Evolutionary conservation across 2,113 vertebrate genomes (phyloP).

Genomic region (Plecturocebus donacophilus): DNA sequence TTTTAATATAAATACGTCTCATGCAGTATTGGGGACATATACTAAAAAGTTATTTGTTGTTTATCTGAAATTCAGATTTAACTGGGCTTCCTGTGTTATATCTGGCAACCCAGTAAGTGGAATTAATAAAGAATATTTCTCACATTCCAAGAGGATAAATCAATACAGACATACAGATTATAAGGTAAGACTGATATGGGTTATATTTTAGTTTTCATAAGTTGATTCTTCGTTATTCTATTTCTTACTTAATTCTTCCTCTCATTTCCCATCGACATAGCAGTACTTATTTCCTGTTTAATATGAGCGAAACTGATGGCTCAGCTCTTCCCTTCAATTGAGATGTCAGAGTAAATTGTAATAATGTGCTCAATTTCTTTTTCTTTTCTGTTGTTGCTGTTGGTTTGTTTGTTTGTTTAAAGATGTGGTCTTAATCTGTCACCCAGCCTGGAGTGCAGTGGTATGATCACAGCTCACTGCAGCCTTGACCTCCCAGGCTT

Average conservation of each 20-base stretch:
- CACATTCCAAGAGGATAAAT: background rate
- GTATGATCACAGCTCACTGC: no score
- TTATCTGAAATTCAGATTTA: background rate
- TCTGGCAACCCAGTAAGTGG: background rate
- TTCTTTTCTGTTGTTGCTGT: no score
- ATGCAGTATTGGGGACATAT: background rate
- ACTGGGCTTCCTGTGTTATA: background rate
- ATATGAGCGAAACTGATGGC: background rate
- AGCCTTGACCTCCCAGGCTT: no score
- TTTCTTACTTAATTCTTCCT: background rate
- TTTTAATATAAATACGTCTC: background rate
- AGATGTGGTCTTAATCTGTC: no score
- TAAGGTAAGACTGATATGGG: background rate
- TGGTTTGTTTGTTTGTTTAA: no score
- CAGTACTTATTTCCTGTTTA: background rate
- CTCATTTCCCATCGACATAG: background rate
- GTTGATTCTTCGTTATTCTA: background rate
- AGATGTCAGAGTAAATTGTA: background rate
- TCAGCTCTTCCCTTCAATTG: background rate
- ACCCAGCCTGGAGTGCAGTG: no score
- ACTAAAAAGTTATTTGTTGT: background rate
- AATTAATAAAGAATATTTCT: slow-evolving; percentile 1
- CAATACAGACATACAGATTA: background rate
- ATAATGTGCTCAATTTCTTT: background rate
- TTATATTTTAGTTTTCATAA: slow-evolving; percentile 14